Evolutionary conservation across 2,113 vertebrate genomes (phyloP).

Genomic region (Bufo bufo): DNA sequence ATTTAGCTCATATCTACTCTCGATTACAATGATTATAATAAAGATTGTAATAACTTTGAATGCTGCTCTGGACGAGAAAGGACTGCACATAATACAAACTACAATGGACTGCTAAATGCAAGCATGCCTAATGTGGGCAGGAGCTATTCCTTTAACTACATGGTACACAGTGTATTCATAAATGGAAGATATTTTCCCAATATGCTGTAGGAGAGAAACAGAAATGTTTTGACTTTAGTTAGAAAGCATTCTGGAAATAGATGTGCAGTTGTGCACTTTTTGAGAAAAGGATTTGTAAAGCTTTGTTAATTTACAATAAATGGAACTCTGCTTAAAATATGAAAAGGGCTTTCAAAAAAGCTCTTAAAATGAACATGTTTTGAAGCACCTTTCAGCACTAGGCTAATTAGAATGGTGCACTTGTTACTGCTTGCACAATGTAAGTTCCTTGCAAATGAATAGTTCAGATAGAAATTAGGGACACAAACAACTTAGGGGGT

Average conservation of each 20-base stretch:
- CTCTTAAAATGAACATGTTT: background rate
- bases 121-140: no score
- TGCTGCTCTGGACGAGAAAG: no score
- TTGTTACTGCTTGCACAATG: background rate
- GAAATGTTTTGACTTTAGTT: background rate
- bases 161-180: background rate
- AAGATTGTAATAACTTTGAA: no score
- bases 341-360: background rate
- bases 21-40: no score
- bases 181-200: background rate
- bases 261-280: background rate
- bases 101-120: no score
- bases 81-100: no score
- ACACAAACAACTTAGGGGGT: background rate
- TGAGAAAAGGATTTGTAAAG: conserved; percentile 5
- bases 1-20: no score
- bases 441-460: background rate
- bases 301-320: background rate
- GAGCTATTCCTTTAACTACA: no score
- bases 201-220: background rate
- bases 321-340: background rate
- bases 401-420: background rate
- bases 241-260: background rate
- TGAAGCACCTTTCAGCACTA: background rate
- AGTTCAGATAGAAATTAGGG: background rate